phyloP scores from a whole-genome alignment of 2,797 vertebrate species.

The Neosilurus hyrtlii region DNA sequence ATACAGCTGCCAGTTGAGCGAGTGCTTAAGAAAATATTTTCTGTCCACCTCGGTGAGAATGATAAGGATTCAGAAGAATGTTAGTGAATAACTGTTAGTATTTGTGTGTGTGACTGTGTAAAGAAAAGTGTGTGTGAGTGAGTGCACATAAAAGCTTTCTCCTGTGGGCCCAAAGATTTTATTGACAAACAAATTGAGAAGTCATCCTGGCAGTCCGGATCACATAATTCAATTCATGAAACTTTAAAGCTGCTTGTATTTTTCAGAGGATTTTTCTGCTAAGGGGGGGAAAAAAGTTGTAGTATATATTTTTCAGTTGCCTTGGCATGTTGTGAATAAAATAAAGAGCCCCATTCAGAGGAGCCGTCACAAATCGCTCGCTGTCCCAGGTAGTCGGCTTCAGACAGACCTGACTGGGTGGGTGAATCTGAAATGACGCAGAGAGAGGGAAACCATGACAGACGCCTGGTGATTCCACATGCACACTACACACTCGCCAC shows the following conservation, averaged over 20 bases:
- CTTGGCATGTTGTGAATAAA: slow-evolving; percentile 30
- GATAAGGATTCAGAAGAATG: background rate
- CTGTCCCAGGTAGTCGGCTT: slow-evolving; percentile 15
- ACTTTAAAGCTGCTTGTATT: background rate
- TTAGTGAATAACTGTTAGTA: background rate
- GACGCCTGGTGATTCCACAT: slow-evolving; percentile 42
- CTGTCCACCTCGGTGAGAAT: background rate
- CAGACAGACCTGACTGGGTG: slow-evolving; percentile 40
- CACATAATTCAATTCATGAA: slow-evolving; percentile 20
- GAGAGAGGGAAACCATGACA: slow-evolving; percentile 47
- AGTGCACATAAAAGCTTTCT: slow-evolving; percentile 12
- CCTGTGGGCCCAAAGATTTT: slow-evolving; percentile 18
- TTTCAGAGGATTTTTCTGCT: background rate
- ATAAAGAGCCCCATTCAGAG: slow-evolving; percentile 36
- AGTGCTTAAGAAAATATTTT: background rate
- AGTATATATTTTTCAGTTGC: slow-evolving; percentile 30
- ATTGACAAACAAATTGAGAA: slow-evolving; percentile 43
- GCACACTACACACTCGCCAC: slow-evolving; percentile 7
- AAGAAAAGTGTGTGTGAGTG: background rate
- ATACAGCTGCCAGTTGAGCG: background rate
- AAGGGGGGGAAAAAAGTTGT: background rate
- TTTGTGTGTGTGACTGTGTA: slow-evolving; percentile 4
- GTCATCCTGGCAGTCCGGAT: background rate
- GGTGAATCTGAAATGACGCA: slow-evolving; percentile 52
- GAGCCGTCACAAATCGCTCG: slow-evolving; percentile 3